Conservation (phyloP, 1,140 invertebrate species). For the Tetraneura akinire region DNA sequence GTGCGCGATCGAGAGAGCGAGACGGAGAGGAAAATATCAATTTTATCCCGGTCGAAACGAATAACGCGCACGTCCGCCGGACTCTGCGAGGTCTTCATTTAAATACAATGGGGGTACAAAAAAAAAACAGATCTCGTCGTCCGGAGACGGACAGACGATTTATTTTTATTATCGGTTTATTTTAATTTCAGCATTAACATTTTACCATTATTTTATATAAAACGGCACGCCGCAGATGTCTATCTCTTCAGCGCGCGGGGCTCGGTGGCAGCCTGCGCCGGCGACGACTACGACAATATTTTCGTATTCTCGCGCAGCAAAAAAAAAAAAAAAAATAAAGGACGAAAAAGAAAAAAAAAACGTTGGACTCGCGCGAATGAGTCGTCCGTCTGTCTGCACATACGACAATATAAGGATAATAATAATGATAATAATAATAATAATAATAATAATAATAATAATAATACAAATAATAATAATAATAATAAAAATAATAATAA, state of each 20-base stretch:
- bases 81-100: conserved; percentile 50
- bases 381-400: no score
- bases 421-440: no score
- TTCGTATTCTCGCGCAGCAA: background rate
- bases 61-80: background rate
- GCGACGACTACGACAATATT: conserved; percentile 12
- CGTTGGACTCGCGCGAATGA: conserved; percentile 30
- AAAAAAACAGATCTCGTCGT: conserved; percentile 23
- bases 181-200: conserved; percentile 51
- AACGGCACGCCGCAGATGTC: conserved; percentile 14
- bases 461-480: no score
- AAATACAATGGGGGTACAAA: conserved; percentile 48
- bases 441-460: no score
- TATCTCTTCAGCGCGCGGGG: no score
- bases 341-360: no score
- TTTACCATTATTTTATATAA: conserved; percentile 1
- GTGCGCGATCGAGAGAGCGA: no score
- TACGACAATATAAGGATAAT: no score
- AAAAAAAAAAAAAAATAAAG: no score
- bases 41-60: conserved; percentile 47
- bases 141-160: conserved; percentile 48
- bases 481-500: no score
- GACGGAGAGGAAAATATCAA: conserved; percentile 11
- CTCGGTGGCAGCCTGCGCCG: background rate
- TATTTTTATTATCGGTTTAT: conserved; percentile 51